phyloP scores from a whole-genome alignment of 2,113 vertebrate species.

The Nymphicus hollandicus region DNA sequence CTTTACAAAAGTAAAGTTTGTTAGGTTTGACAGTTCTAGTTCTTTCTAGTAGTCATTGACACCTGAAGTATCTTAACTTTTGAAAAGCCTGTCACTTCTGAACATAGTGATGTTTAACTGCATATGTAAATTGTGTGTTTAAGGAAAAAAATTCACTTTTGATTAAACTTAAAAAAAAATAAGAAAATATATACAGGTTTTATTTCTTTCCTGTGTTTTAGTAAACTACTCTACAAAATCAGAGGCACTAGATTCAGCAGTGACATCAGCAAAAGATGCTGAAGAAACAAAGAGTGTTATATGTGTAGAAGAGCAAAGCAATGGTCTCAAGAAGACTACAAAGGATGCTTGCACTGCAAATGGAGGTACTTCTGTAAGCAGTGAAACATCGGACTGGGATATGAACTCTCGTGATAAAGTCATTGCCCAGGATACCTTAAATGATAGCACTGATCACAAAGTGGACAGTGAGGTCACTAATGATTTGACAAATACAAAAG shows the following conservation, averaged over 20 bases:
- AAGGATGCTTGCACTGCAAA: constrained; percentile 72
- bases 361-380: constrained; percentile 37
- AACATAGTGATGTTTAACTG: not conserved
- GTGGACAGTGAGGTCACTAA: constrained; percentile 1
- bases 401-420: constrained; percentile 55
- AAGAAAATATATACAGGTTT: not conserved
- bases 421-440: constrained; percentile 38
- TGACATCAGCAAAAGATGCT: constrained; percentile 34
- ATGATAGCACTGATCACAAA: not conserved
- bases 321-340: constrained; percentile 76
- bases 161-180: not conserved
- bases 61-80: not conserved
- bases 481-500: constrained; percentile 44
- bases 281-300: constrained; percentile 49
- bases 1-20: not conserved
- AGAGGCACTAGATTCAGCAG: constrained; percentile 68
- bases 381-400: constrained; percentile 49
- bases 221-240: constrained; percentile 72
- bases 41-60: not conserved
- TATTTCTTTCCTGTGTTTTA: constrained; percentile 28
- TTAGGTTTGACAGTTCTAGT: not conserved
- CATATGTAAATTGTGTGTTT: not conserved
- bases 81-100: not conserved
- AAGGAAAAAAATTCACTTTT: not conserved
- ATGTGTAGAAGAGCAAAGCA: constrained; percentile 80